Base-by-base conservation (phyloP, 2,113 vertebrate species). In the Turnix velox region DNA sequence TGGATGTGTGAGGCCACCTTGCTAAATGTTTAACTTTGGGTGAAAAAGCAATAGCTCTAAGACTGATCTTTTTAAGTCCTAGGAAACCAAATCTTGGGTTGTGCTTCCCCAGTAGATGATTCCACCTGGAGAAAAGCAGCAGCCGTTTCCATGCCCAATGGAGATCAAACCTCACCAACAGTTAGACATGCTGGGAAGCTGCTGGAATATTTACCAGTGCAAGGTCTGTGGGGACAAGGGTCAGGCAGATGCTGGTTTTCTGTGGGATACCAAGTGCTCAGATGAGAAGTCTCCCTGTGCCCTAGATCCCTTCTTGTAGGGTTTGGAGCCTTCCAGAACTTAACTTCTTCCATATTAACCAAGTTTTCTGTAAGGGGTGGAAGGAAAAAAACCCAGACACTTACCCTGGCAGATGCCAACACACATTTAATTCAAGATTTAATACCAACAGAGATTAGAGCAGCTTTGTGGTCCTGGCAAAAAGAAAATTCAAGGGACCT, bases 341-440 rank as follows among this genome's bases (percentile, higher is more conserved):
- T 71, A 35, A 33, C 39, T 73, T 73, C 54, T 94, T 82, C 39
- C 79, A 90, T 31, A 69, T 71, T 57, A 96, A 82, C 11, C 27
- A 80, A 85, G 49, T 40, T 73, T 94, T 12, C 20, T 84, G 15
- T 37, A 55, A 73, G 31, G 14, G 23, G 8, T 35, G 13, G n/a
- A 19, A 51, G 18, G 8, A 59, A 8, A 35, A 78, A 84, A 28
- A 51, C n/a, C n/a, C 72, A 72, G 57, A 54, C 66, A 85, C 79
- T 85, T 88, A 93, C 83, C 79, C 65, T 77, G 27, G 48, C 83
- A 96, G 88, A 85, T 78, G 88, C 88, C 57, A 89, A 80, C 78
- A 94, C 67, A 68, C 51, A 66, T 90, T 95, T 91, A 93, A 87
- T 93, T 96, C 96, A 95, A 90, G 86, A 61, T 93, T 27, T 59